phyloP scores from a whole-genome alignment of 2,113 vertebrate species.

The Halichoeres trimaculatus region DNA sequence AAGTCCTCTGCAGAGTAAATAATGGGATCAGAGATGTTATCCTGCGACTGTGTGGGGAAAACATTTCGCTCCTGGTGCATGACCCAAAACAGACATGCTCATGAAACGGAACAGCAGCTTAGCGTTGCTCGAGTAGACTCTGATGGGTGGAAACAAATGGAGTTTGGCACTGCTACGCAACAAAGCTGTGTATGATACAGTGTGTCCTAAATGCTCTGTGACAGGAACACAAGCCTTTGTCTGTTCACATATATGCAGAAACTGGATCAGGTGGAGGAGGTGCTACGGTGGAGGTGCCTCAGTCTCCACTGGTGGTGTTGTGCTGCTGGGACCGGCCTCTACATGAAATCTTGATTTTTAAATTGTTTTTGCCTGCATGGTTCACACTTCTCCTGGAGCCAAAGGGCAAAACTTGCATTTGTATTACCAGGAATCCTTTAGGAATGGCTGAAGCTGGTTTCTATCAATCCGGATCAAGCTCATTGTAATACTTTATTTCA shows the following conservation, averaged over 20 bases:
- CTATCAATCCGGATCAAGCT: too few relatives aligned
- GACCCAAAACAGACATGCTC: constrained; percentile 71
- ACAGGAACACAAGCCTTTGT: constrained; percentile 65
- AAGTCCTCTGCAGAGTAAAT: constrained; percentile 54
- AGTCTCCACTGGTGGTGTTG: neutral
- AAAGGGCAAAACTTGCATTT: too few relatives aligned
- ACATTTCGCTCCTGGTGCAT: constrained; percentile 59
- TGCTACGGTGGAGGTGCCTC: neutral
- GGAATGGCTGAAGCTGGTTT: too few relatives aligned
- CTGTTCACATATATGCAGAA: constrained; percentile 50
- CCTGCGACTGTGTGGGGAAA: constrained; percentile 51
- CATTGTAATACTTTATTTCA: too few relatives aligned
- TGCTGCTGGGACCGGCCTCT: neutral
- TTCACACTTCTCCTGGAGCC: too few relatives aligned
- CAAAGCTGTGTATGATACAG: constrained; percentile 63
- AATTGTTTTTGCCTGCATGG: too few relatives aligned
- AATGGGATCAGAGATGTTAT: constrained; percentile 64
- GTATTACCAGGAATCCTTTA: too few relatives aligned
- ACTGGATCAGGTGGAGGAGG: constrained; percentile 9
- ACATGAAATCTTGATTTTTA: neutral
- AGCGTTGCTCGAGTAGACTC: constrained; percentile 63
- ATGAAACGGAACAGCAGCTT: constrained; percentile 72
- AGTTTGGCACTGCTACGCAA: constrained; percentile 66
- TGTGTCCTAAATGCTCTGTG: constrained; percentile 65
- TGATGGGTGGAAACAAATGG: constrained; percentile 63